phyloP scores from a whole-genome alignment of 2,113 vertebrate species.

The Hylia prasina region DNA sequence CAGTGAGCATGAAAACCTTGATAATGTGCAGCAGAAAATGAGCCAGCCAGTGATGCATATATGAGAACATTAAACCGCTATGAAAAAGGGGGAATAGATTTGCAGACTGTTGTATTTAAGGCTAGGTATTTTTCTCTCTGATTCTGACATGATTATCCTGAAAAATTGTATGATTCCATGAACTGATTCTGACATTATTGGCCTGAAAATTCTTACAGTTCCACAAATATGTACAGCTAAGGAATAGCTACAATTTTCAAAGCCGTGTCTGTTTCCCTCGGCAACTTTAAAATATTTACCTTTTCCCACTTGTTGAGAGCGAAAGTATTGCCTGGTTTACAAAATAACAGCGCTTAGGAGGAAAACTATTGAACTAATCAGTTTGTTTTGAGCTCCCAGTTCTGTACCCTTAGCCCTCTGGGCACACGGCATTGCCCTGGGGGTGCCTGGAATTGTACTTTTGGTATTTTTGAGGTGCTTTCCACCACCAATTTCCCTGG shows the following conservation, averaged over 20 bases:
- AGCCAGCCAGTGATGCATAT: too few species aligned
- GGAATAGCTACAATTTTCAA: neutral
- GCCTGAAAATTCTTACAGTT: fast-evolving
- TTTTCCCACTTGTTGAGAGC: neutral
- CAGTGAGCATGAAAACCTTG: neutral
- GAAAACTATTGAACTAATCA: neutral
- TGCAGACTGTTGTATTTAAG: neutral
- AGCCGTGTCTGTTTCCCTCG: neutral
- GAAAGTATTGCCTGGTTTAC: neutral
- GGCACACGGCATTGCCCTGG: fast-evolving
- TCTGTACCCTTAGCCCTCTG: neutral
- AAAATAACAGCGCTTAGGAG: neutral
- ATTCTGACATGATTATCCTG: neutral
- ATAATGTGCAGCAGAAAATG: neutral
- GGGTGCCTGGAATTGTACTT: neutral
- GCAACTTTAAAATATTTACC: neutral
- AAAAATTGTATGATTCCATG: neutral
- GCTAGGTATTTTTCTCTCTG: neutral
- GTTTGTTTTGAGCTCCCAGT: fast-evolving
- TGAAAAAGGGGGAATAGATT: neutral
- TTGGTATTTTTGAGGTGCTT: neutral
- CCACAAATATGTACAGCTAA: neutral
- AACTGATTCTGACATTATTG: neutral
- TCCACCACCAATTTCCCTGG: neutral
- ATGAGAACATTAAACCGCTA: neutral